Percentiles rank a stretch among this genome's conserved stretches.
Evolutionary conservation across 1,140 invertebrate species (phyloP).

Genomic region (Leptoteleia sp.): DNA sequence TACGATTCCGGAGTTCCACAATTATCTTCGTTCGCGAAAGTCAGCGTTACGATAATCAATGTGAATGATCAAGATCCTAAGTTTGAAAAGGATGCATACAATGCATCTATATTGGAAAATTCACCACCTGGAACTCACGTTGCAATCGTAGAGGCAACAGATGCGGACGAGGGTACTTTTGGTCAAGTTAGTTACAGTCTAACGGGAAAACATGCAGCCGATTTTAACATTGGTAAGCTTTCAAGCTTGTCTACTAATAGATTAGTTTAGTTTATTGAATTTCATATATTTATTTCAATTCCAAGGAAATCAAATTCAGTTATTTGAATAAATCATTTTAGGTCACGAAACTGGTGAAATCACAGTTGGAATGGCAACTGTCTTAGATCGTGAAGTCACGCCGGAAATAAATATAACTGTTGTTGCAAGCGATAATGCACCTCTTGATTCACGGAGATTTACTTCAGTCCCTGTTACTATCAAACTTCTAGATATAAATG

Average conservation of each 20-base stretch:
- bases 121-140: conserved; percentile 86
- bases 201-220: conserved; percentile 86
- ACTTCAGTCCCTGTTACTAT: conserved; percentile 89
- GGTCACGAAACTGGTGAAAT: conserved; percentile 87
- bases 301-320: conserved; percentile 7
- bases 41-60: conserved; percentile 90
- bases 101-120: conserved; percentile 88
- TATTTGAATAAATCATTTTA: conserved; percentile 44
- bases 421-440: conserved; percentile 89
- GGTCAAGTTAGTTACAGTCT: conserved; percentile 89
- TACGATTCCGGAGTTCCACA: conserved; percentile 92
- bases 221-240: conserved; percentile 85
- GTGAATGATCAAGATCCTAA: conserved; percentile 93
- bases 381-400: conserved; percentile 90
- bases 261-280: conserved; percentile 1
- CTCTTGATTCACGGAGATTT: conserved; percentile 84
- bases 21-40: conserved; percentile 86
- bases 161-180: conserved; percentile 88
- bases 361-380: conserved; percentile 86
- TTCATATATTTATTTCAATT: conserved; percentile 2
- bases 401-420: conserved; percentile 88
- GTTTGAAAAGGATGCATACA: conserved; percentile 87
- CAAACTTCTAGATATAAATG: conserved; percentile 91
- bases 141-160: conserved; percentile 86
- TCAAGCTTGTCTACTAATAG: neutral